Conservation (phyloP, 2,797 vertebrate species). For the Petrocephalus sullivani region DNA sequence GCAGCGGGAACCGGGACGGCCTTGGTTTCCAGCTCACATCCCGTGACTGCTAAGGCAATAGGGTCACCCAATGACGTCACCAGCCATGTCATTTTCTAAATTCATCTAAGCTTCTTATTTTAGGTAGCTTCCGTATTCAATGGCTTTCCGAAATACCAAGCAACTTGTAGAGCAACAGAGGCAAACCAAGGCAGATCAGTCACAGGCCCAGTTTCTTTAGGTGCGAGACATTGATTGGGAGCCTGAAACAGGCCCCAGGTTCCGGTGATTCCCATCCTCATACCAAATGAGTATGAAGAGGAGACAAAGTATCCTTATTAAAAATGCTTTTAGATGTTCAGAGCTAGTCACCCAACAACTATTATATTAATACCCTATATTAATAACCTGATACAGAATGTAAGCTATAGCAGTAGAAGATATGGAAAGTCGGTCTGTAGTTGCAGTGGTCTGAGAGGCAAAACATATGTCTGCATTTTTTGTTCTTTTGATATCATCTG, state of each 20-base stretch:
- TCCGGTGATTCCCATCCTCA: neutral
- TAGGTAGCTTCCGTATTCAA: neutral
- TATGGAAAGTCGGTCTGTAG: neutral
- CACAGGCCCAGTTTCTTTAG: neutral
- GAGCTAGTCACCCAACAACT: neutral
- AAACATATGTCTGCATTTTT: neutral
- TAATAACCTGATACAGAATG: neutral
- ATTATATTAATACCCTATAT: neutral
- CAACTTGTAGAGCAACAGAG: neutral
- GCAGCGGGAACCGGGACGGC: neutral
- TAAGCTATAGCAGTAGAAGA: neutral
- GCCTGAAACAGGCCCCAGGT: neutral
- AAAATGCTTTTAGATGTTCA: neutral
- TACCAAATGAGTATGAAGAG: neutral
- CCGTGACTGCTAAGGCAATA: neutral
- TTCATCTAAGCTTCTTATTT: neutral
- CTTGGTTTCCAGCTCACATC: constrained; percentile 10
- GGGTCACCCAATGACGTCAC: neutral
- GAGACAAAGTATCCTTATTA: neutral
- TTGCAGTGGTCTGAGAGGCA: neutral
- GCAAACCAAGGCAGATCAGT: neutral
- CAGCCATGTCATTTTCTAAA: neutral
- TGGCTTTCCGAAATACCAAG: neutral
- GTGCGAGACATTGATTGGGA: neutral
- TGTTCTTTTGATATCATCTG: neutral